Evolutionary conservation across 2,888 invertebrate species (phyloP).

Genomic region (Onthophagus sagittarius): DNA sequence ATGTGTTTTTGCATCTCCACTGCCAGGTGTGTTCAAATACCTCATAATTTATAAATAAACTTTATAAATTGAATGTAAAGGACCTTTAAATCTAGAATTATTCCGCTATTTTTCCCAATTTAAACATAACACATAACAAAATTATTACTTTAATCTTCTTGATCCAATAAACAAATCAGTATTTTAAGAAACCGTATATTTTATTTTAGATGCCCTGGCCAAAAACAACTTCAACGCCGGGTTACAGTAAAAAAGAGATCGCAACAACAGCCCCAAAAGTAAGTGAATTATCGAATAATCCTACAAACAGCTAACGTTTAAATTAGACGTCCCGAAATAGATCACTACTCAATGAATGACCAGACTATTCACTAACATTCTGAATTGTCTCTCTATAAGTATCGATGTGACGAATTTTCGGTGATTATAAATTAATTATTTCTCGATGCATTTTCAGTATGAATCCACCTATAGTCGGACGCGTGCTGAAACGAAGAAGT

Average conservation of each 20-base stretch:
- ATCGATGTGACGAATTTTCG: neutral
- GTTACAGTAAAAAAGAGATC: constrained; percentile 18
- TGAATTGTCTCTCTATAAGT: neutral
- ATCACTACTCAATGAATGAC: constrained; percentile 4
- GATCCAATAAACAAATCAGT: no score
- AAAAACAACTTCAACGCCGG: constrained; percentile 17
- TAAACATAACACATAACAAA: no score
- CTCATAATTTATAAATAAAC: neutral
- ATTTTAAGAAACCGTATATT: neutral
- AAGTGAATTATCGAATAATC: constrained; percentile 6
- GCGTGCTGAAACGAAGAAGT: constrained; percentile 37
- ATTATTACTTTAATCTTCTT: no score
- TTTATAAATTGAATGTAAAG: neutral
- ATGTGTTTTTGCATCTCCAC: neutral
- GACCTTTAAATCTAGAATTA: neutral
- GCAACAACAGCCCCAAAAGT: constrained; percentile 17
- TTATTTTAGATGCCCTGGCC: constrained; percentile 23
- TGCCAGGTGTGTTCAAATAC: neutral
- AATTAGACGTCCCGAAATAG: neutral
- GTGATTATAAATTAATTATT: neutral
- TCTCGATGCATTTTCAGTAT: constrained; percentile 35
- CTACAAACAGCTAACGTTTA: neutral
- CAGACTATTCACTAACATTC: constrained; percentile 3
- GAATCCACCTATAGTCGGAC: constrained; percentile 38
- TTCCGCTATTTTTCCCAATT: neutral